These are phyloP conservation scores for Lepeophtheirus nordmannii DNA, from an alignment of 2,888 invertebrate species.

Conservation along the genomic window DNA sequence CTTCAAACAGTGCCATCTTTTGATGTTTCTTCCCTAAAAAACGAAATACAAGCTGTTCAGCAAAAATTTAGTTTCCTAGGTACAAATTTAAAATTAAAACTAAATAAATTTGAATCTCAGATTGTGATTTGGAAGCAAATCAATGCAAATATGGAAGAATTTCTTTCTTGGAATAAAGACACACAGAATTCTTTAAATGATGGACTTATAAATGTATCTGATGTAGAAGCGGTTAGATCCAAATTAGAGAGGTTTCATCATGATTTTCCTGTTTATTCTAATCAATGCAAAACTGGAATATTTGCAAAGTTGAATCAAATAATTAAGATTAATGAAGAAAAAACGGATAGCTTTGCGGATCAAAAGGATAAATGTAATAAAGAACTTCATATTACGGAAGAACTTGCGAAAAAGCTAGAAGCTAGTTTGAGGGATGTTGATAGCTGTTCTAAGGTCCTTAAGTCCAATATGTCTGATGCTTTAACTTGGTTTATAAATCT, in stretches of 20 bases:
- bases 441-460: constrained; percentile 54
- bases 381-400: constrained; percentile 28
- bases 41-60: constrained; percentile 31
- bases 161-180: constrained; percentile 65
- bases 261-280: constrained; percentile 60
- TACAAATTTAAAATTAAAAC: constrained; percentile 34
- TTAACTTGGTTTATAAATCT: constrained; percentile 54
- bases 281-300: constrained; percentile 54
- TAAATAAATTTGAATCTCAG: constrained; percentile 70
- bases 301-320: constrained; percentile 63
- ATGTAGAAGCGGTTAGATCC: constrained; percentile 61
- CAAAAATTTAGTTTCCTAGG: constrained; percentile 29
- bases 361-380: constrained; percentile 28
- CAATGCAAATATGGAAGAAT: constrained; percentile 64
- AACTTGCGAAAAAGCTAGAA: constrained; percentile 27
- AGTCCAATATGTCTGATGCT: constrained; percentile 52
- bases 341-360: constrained; percentile 41
- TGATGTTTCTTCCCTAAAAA: constrained; percentile 38
- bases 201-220: constrained; percentile 57
- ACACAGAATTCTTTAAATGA: constrained; percentile 60
- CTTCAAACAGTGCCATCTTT: constrained; percentile 51
- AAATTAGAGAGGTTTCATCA: constrained; percentile 66
- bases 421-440: constrained; percentile 16
- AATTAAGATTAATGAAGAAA: constrained; percentile 52
- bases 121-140: constrained; percentile 84